Evolutionary conservation across 2,888 invertebrate species (phyloP), one percentile per base, ranked within the genome.

Genomic region (Cremastinae sp.): DNA sequence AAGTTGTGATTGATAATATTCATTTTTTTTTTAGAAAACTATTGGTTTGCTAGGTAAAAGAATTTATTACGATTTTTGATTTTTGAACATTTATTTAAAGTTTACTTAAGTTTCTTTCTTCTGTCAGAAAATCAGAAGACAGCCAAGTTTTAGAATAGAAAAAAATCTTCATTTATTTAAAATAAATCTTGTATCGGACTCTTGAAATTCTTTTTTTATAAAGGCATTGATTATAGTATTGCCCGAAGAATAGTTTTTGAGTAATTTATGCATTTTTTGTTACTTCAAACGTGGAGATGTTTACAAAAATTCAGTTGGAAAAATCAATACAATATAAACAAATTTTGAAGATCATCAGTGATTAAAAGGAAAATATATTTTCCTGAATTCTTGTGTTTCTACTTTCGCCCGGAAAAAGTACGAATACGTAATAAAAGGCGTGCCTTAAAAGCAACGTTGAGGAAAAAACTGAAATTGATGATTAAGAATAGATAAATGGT

Each of bases 301-400:
- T 28, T 28, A 3, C 2, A 28, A 28, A 28, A 3, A 28, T 28
- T 5, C 2, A 3, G 28, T 5, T 28, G 2, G 2, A 2, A 28
- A 5, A 28, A 28, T 28, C 5, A 28, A 28, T 28, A 28, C 2
- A 28, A 28, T 28, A 28, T 28, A 3, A 28, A 28, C 28, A 28
- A 5, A 5, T 28, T 28, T 28, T 28, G 2, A 2, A 2, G 28
- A 28, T 28, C 5, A 28, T 28, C 5, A 28, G 28, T 5, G 28
- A 28, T 64, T 51, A 41, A 18, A 14, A 45, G 1, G 5, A 38
- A 22, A 8, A 18, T 16, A 20, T 49, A 62, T 51, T 18, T 20
- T 20, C 49, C 18, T 22, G 14, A 22, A 64, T 53, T 64, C 18
- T 38, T 20, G 28, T 28, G 28, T 28, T 28, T 5, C 28, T 28